Evolutionary conservation across 2,113 vertebrate genomes (phyloP), one percentile per base, ranked within the genome.

Genomic region (Prinia subflava): DNA sequence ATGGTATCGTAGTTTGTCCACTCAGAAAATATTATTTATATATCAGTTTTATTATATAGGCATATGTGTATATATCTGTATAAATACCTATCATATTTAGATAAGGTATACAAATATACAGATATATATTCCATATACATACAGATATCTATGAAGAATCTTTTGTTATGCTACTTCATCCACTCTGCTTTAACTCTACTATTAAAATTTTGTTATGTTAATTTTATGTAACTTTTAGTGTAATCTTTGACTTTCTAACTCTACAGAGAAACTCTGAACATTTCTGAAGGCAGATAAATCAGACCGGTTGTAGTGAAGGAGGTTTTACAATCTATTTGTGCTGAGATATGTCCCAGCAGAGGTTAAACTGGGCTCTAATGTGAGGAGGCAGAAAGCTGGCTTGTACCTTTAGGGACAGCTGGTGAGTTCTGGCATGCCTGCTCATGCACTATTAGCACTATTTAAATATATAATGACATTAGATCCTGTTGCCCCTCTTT

Each of bases 341-440:
- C 63, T 93, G 93, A 33, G 23, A 6, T 63, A 18, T 24, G 62
- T 94, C 94, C 41, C 65, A 89, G 52, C n/a, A 92, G 84, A 94
- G 83, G 92, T 94, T 97, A 94, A 97, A 65, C 75, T 91, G 71
- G 62, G 80, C 39, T 92, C 63, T 64, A 79, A 85, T 87, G 88
- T 73, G 88, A 90, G 73, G 64, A 91, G 88, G 92, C 69, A 94
- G 92, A 96, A 95, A 96, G 47, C 96, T 97, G 97, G 90, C 82
- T 35, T 74, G 75, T 83, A 84, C 70, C 83, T 96, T 96, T 92
- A 71, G 84, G 91, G 94, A 97, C 97, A 97, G 96, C 96, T 96
- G 95, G 91, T 91, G 85, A 70, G 44, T 83, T 83, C 84, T 97
- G 97, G 87, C 89, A 71, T 83, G 83, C 62, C 67, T 91, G 46